Percentiles rank a stretch among this genome's conserved stretches.
phyloP scores from a whole-genome alignment of 1,140 invertebrate genomes.

The Phymastichus coffea region DNA sequence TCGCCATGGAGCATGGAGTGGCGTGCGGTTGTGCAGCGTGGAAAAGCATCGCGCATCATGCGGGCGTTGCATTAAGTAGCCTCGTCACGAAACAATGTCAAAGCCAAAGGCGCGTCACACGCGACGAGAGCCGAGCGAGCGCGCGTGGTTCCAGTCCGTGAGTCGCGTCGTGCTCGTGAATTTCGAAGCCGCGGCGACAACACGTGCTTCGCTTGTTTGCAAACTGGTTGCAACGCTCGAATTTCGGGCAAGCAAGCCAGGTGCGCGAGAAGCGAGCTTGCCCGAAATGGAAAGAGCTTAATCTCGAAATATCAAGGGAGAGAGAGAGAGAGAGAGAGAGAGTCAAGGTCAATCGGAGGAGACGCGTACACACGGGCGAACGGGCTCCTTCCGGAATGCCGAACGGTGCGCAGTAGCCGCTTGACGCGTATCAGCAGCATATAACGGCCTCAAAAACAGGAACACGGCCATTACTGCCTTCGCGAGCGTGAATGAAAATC shows the following conservation, averaged over 20 bases:
- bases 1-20: too few species aligned
- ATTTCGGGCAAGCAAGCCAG: too few species aligned
- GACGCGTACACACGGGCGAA: too few species aligned
- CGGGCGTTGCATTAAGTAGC: conserved; percentile 3
- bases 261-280: too few species aligned
- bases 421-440: conserved; percentile 33
- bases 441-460: conserved; percentile 47
- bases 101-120: conserved; percentile 4
- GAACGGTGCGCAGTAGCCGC: too few species aligned
- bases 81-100: conserved; percentile 20
- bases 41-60: too few species aligned
- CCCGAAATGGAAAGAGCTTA: too few species aligned
- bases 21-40: too few species aligned
- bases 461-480: conserved; percentile 47
- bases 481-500: conserved; percentile 46
- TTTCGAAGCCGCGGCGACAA: background rate
- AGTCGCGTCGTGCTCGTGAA: background rate
- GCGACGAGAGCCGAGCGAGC: too few species aligned
- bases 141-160: background rate
- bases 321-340: too few species aligned
- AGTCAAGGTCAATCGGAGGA: too few species aligned
- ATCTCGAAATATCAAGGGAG: too few species aligned
- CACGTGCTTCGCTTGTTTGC: background rate
- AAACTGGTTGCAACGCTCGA: conserved; percentile 17
- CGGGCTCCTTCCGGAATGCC: conserved; percentile 38